Base-by-base conservation (phyloP, 2,888 invertebrate species). In the Chymomyza fuscimana region DNA sequence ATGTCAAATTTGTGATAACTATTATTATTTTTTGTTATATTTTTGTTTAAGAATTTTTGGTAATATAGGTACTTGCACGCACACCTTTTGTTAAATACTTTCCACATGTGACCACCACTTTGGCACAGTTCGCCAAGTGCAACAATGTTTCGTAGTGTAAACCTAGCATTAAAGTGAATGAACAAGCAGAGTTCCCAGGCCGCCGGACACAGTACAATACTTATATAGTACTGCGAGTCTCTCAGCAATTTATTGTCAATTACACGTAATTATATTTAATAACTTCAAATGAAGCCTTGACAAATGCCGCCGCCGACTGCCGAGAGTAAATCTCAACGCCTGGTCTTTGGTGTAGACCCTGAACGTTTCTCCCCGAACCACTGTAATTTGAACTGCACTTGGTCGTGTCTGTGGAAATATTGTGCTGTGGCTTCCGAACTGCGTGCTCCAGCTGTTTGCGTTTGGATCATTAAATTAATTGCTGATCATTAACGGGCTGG, bases 171-270 rank as follows among this genome's bases (percentile, higher is more conserved):
- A 16, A 10, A 4, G 12, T 22, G n/a, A 12, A 1, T 5, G 19
- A 22, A 25, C 10, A 16, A n/a, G 10, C 56, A 56, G 19, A 9
- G 22, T 22, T 22, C 22, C 56, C 19, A 56, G 22, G 15, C 56
- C 9, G n/a, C 15, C 16, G 10, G 2, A 59, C n/a, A 9, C 25
- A 59, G 32, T 9, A 25, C 25, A 29, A 59, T 22, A 59, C 25
- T 12, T 12, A 59, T 25, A 29, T n/a, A 59, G 32, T 15, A 15
- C 15, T 7, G 32, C 25, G 15, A 29, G 54, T 54, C 25, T 64
- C 64, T 54, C 64, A 64, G 80, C 78, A 87, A 82, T 86, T 80
- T 77, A 69, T 70, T 69, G 69, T 70, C 77, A 86, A 87, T 83
- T 86, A 77, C 76, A 65, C 72, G 81, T 77, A 75, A 81, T 72